Base-by-base conservation (phyloP, 2,888 invertebrate species). In the Lacanobia wlatinum region DNA sequence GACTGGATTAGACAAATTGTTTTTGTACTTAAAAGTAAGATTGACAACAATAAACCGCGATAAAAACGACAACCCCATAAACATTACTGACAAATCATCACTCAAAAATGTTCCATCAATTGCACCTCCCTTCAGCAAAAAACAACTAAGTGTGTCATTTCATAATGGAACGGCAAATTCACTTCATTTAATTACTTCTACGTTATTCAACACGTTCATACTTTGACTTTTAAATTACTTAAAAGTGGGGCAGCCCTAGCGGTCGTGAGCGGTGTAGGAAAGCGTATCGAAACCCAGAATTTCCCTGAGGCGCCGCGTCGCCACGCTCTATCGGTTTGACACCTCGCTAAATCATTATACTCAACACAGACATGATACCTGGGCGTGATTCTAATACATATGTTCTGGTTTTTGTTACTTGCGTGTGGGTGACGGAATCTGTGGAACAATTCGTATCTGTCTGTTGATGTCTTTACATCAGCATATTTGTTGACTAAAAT, bases 281-380 rank as follows among this genome's bases (percentile, higher is more conserved):
- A 89, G 89, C 89, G 89, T 90, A 84, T 87, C 90, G 87, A 84
- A 85, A 79, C 78, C 78, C 82, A 87, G 86, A 87, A 87, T 89
- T 89, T 89, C 85, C 90, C 87, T 85, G 81, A 82, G 84, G 83
- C 84, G 83, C 82, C 81, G 74, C 72, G 73, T 66, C 53, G 84
- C 66, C 78, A 87, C 84, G 88, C 81, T 79, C 86, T 84, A 89
- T 87, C 82, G 79, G 73, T 6, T 82, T 87, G 74, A 84, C 88
- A 82, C 80, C 82, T 81, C 80, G 72, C 87, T 80, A 82, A 84
- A 82, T 82, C 70, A 84, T 79, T 70, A 71, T 66, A 67, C 73
- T 63, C 64, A 64, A 55, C 69, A 38, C 50, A 64, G 46, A 70
- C 63, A 66, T 83, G 84, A 80, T 81, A 84, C 66, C 58, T 70